phyloP scores from a whole-genome alignment of 2,888 invertebrate genomes.

The Mesochorus sp. region DNA sequence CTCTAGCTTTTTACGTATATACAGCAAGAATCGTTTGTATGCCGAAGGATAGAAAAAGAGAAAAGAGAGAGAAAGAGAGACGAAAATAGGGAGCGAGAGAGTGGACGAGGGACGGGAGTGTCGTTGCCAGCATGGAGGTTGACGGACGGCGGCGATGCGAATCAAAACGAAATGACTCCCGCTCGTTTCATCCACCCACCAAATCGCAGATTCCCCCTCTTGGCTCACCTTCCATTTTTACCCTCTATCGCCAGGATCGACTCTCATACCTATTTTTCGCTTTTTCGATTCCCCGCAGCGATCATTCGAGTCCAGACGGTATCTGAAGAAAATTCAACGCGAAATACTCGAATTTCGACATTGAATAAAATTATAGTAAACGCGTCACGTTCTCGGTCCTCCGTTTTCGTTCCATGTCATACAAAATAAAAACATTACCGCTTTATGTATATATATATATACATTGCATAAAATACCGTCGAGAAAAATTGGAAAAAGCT shows the following conservation, averaged over 20 bases:
- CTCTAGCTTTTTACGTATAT: slow-evolving; percentile 49
- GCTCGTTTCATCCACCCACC: slow-evolving; percentile 60
- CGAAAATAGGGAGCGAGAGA: not conserved
- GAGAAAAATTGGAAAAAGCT: not conserved
- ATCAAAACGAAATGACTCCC: slow-evolving; percentile 67
- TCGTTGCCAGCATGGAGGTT: slow-evolving; percentile 56
- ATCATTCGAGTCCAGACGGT: slow-evolving; percentile 26
- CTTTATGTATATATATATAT: not conserved
- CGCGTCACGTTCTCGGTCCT: slow-evolving; percentile 18
- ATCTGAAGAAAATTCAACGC: not conserved
- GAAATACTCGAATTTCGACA: slow-evolving; percentile 40
- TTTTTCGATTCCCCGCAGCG: not conserved
- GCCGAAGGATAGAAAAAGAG: slow-evolving; percentile 11
- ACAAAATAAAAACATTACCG: not conserved
- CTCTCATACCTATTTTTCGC: slow-evolving; percentile 19
- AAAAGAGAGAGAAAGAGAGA: slow-evolving; percentile 20
- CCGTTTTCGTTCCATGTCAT: slow-evolving; percentile 12
- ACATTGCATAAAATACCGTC: not conserved
- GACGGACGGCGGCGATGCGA: slow-evolving; percentile 71
- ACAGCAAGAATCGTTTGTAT: slow-evolving; percentile 24
- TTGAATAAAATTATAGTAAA: slow-evolving; percentile 55
- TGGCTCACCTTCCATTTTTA: slow-evolving; percentile 1
- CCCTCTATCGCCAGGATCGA: slow-evolving; percentile 33
- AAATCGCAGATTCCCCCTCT: slow-evolving; percentile 34
- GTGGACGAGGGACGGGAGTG: slow-evolving; percentile 40